Evolutionary conservation across 1,140 invertebrate species (phyloP).

Genomic region (Oryzaephilus surinamensis): DNA sequence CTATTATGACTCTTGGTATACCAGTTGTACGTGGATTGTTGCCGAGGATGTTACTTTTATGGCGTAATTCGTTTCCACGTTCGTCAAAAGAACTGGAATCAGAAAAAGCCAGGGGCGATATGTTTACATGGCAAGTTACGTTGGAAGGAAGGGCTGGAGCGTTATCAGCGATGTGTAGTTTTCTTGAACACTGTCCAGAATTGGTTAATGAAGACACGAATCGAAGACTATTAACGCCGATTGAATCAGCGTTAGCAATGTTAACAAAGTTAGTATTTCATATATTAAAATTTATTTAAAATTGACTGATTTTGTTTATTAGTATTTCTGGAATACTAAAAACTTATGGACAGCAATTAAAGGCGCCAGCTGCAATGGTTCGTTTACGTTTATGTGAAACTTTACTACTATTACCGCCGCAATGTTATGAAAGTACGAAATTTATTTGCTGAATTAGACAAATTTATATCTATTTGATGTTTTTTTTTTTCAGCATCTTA

Average conservation of each 20-base stretch:
- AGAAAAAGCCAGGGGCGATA: slow-evolving; percentile 93
- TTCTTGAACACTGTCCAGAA: slow-evolving; percentile 82
- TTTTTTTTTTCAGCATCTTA: slow-evolving; percentile 55
- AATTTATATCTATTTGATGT: not conserved
- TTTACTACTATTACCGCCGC: slow-evolving; percentile 69
- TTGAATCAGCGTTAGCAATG: slow-evolving; percentile 91
- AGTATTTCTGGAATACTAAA: slow-evolving; percentile 80
- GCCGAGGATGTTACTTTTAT: slow-evolving; percentile 86
- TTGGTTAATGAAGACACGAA: slow-evolving; percentile 86
- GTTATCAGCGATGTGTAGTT: slow-evolving; percentile 88
- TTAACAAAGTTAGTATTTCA: slow-evolving; percentile 66
- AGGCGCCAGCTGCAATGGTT: slow-evolving; percentile 87
- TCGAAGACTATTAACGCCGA: slow-evolving; percentile 69
- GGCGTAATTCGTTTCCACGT: slow-evolving; percentile 96
- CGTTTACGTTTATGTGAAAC: slow-evolving; percentile 86
- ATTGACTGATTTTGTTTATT: slow-evolving; percentile 21
- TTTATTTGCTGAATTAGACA: slow-evolving; percentile 6
- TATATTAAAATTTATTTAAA: slow-evolving; percentile 5
- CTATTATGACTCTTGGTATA: slow-evolving; percentile 91
- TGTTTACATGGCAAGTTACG: slow-evolving; percentile 98
- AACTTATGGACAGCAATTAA: slow-evolving; percentile 85
- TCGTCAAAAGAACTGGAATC: slow-evolving; percentile 93
- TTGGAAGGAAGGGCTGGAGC: slow-evolving; percentile 93
- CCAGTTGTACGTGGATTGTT: slow-evolving; percentile 81
- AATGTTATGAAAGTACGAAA: slow-evolving; percentile 66